Evolutionary conservation across 2,113 vertebrate species (phyloP), one percentile per base, ranked within the genome.

Genomic region (Alethe diademata): DNA sequence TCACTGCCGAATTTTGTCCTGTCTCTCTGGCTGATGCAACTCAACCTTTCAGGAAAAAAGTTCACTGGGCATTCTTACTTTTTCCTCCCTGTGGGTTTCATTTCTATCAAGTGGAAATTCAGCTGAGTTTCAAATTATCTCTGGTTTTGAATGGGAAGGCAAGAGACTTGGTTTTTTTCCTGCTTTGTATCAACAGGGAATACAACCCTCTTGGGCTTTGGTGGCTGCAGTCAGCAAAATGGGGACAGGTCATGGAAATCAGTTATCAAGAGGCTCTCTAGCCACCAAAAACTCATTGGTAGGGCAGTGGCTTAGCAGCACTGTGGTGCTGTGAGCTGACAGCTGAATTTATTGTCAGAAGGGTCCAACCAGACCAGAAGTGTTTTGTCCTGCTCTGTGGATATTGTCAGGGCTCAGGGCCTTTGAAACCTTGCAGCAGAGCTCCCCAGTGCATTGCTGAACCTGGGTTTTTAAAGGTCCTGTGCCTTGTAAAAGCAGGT

Each of bases 371-470:
- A 1, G 1, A 0, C 71, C n/a, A 26, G 26, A 48, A 53, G 40
- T 48, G 43, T 82, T 93, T 92, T 90, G 20, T 86, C 24, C n/a
- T 75, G 35, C 58, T 75, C 31, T 53, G 57, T 60, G 62, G 29
- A 11, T 38, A 47, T 51, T 72, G 48, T 85, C 62, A 67, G 26
- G 23, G 24, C 40, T 36, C 28, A 70, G 43, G 50, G 80, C 50
- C 62, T 79, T 83, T 79, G 75, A 82, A 95, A 83, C 40, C 28
- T 85, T 48, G 58, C 54, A 83, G 58, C 64, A 28, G 43, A 88
- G 54, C 85, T 79, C 62, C 74, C 47, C 33, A 50, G 9, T 0
- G 3, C 0, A 0, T 51, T 75, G 14, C 74, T 65, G 36, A 72
- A 75, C 62, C 53, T 57, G 67, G 17, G 6, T 69, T 94, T 93